These are phyloP conservation scores for Tauraco hartlaubi DNA, from an alignment of 2,797 vertebrate species.

Conservation along the genomic window DNA sequence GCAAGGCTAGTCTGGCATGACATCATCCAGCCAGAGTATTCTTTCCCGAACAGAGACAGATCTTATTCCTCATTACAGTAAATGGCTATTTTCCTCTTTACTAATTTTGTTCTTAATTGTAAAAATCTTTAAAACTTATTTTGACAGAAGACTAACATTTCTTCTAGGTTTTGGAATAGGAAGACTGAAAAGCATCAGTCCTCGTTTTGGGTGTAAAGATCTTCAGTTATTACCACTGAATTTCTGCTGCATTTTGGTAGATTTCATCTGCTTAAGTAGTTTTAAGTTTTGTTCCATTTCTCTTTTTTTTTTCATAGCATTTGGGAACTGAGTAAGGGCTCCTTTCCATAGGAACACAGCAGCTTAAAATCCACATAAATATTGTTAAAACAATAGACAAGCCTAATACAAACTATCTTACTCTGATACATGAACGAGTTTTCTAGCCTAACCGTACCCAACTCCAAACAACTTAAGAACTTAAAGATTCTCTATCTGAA, in stretches of 20 bases:
- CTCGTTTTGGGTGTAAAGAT: not conserved
- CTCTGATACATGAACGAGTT: not conserved
- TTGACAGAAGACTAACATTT: not conserved
- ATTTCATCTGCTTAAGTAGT: not conserved
- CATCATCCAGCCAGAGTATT: not conserved
- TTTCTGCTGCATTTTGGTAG: not conserved
- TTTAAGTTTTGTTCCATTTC: not conserved
- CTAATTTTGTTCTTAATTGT: not conserved
- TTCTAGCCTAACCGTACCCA: not conserved
- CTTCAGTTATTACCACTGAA: not conserved
- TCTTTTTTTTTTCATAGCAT: not conserved
- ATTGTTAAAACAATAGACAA: not conserved
- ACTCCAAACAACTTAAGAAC: not conserved
- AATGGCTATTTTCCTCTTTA: not conserved
- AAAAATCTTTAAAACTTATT: not conserved
- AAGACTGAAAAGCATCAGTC: not conserved
- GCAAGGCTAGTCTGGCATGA: not conserved
- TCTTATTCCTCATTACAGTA: not conserved
- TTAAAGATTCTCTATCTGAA: not conserved
- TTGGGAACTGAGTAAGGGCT: not conserved
- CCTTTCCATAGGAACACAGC: not conserved
- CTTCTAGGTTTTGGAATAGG: not conserved
- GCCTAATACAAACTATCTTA: not conserved
- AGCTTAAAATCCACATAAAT: not conserved
- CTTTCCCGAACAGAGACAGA: not conserved